Conservation (phyloP, 2,888 invertebrate species). For the Watsonalla cultraria region DNA sequence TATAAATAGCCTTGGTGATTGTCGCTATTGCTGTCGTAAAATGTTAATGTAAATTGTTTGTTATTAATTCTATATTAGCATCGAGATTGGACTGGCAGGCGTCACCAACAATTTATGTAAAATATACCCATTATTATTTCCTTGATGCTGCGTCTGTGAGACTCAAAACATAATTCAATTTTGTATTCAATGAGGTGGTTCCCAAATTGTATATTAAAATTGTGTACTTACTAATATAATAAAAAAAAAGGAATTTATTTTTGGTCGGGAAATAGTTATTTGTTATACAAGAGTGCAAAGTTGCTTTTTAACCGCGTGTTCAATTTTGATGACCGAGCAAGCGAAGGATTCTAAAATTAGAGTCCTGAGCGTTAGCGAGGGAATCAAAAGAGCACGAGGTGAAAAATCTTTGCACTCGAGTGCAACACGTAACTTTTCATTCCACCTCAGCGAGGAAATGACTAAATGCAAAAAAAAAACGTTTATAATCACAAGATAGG, state of each 20-base stretch:
- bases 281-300: too few species aligned
- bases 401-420: too few species aligned
- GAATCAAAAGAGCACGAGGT: too few species aligned
- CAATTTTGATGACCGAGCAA: too few species aligned
- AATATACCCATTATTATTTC: constrained; percentile 2
- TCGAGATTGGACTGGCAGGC: constrained; percentile 3
- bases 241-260: background rate
- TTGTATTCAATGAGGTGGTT: background rate
- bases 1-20: background rate
- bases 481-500: too few species aligned
- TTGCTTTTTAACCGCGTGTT: too few species aligned
- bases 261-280: background rate
- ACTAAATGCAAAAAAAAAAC: too few species aligned
- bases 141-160: background rate
- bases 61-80: constrained; percentile 2
- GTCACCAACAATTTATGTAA: constrained; percentile 2
- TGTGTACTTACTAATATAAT: background rate
- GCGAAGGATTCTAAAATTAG: too few species aligned
- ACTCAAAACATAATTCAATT: constrained; percentile 1
- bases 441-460: too few species aligned
- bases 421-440: too few species aligned
- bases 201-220: constrained; percentile 1
- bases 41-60: constrained; percentile 4
- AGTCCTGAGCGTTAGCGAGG: too few species aligned
- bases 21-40: background rate